phyloP scores from a whole-genome alignment of 2,888 invertebrate genomes.

The Meiosimyza decipiens region DNA sequence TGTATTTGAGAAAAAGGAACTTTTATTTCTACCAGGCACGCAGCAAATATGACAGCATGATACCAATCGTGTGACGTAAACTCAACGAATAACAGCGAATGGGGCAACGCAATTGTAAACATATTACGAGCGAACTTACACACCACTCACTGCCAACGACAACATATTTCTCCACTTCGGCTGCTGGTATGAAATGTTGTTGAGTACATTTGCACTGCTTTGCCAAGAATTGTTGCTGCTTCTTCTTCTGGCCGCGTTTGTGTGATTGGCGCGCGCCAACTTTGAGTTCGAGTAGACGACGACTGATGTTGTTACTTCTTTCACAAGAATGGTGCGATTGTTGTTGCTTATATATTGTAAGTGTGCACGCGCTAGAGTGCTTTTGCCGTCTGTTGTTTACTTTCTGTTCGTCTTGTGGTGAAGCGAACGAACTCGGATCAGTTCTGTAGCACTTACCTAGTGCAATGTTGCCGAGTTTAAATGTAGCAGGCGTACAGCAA shows the following conservation, averaged over 20 bases:
- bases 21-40: conserved; percentile 47
- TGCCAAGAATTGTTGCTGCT: no score
- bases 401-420: neutral
- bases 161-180: neutral
- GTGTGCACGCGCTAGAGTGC: conserved; percentile 14
- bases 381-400: conserved; percentile 7
- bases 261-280: conserved; percentile 30
- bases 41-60: conserved; percentile 44
- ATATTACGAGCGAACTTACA: conserved; percentile 6
- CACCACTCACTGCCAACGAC: neutral
- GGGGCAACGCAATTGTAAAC: conserved; percentile 19
- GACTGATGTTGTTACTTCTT: neutral
- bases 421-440: conserved; percentile 42
- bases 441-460: conserved; percentile 54
- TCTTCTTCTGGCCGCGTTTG: no score
- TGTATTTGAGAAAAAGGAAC: conserved; percentile 54
- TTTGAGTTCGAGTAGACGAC: conserved; percentile 29
- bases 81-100: conserved; percentile 24
- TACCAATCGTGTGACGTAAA: conserved; percentile 7
- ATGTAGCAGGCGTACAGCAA: conserved; percentile 49
- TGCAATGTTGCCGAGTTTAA: conserved; percentile 60
- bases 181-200: conserved; percentile 10
- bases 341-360: neutral
- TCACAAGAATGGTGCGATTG: neutral
- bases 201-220: conserved; percentile 1